phyloP scores from a whole-genome alignment of 2,888 invertebrate genomes.

The Minunthozetes semirufus region DNA sequence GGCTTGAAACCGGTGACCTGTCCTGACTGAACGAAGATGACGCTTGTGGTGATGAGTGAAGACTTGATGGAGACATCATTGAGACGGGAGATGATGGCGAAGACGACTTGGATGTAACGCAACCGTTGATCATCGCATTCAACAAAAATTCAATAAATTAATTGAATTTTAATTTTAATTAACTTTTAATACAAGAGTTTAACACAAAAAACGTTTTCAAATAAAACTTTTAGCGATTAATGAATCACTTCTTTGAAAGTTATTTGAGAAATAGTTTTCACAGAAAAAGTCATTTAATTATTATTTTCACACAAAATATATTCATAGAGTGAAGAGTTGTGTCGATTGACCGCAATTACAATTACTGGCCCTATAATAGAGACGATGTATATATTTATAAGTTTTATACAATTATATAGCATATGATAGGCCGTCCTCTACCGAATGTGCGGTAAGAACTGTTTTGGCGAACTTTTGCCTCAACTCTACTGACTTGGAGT shows the following conservation, averaged over 20 bases:
- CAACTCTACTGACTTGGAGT: conserved; percentile 14
- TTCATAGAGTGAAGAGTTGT: neutral
- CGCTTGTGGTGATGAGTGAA: conserved; percentile 10
- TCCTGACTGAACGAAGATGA: conserved; percentile 24
- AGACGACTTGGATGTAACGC: conserved; percentile 16
- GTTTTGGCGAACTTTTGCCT: neutral
- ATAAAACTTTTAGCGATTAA: neutral
- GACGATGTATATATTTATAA: conserved; percentile 13
- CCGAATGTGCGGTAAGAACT: conserved; percentile 13
- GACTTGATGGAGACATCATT: conserved; percentile 19
- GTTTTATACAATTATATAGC: conserved; percentile 5
- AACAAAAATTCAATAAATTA: neutral
- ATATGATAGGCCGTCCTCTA: neutral
- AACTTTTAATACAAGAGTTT: neutral
- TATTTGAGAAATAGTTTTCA: neutral
- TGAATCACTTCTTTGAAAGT: neutral
- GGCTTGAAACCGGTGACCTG: conserved; percentile 1
- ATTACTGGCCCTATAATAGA: conserved; percentile 15
- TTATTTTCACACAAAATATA: neutral
- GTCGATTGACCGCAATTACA: neutral
- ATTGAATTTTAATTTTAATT: neutral
- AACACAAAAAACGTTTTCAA: neutral
- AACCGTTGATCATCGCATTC: neutral
- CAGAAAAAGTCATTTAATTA: neutral
- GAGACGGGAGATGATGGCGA: conserved; percentile 9